A percentile compares a stretch with the other conserved stretches of the same genome.
Evolutionary conservation across 2,797 vertebrate genomes (phyloP).

Genomic region (Paratrypauchen microcephalus): DNA sequence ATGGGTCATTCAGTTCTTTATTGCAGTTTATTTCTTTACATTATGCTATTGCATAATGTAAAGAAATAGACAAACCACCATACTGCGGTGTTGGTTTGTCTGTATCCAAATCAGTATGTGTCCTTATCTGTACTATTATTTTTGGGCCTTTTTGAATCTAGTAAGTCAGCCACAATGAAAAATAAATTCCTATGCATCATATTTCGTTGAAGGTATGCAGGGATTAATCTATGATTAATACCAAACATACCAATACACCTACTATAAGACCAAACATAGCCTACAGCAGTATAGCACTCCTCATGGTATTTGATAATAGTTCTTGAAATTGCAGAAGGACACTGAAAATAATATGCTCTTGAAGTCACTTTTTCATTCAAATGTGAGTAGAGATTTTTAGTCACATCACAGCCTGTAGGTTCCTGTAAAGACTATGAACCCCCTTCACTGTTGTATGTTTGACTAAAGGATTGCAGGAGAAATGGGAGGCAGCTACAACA

Average conservation of each 20-base stretch:
- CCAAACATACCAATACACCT: too few species aligned
- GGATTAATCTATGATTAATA: background rate
- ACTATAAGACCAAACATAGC: background rate
- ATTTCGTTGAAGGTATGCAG: background rate
- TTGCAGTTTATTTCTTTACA: too few species aligned
- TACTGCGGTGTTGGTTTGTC: background rate
- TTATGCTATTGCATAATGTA: too few species aligned
- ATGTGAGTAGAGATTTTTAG: background rate
- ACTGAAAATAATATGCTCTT: background rate
- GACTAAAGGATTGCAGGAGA: constrained; percentile 40
- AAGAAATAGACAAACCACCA: too few species aligned
- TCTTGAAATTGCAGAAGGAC: background rate
- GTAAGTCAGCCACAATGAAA: background rate
- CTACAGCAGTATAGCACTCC: background rate
- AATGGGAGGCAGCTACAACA: constrained; percentile 59
- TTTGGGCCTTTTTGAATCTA: background rate
- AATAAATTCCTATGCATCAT: background rate
- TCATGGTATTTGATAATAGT: background rate
- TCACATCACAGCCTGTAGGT: background rate
- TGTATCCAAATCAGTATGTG: background rate
- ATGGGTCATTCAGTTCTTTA: background rate
- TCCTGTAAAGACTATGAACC: constrained; percentile 6
- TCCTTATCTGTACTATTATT: background rate
- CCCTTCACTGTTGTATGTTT: constrained; percentile 24
- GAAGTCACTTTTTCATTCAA: background rate